Percentiles rank a stretch among this genome's conserved stretches.
Evolutionary conservation across 2,113 vertebrate genomes (phyloP).

Genomic region (Aix galericulata): DNA sequence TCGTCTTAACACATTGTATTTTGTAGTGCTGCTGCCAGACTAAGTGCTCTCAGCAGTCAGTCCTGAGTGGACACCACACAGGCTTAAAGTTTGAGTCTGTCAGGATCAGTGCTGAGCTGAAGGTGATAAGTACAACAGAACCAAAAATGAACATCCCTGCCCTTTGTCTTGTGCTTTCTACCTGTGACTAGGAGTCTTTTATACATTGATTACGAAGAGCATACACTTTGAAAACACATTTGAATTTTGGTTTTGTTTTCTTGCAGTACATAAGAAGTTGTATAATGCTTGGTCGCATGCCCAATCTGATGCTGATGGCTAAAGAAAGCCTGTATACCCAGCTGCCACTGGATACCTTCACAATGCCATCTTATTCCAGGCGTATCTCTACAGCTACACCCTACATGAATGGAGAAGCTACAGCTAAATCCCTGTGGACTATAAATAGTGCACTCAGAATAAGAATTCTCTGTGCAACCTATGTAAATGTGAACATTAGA

Average conservation of each 20-base stretch:
- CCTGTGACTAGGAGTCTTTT: neutral
- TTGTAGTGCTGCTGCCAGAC: neutral
- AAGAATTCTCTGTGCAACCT: constrained; percentile 95
- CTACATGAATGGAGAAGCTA: constrained; percentile 95
- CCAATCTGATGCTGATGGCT: constrained; percentile 98
- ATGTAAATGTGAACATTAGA: constrained; percentile 97
- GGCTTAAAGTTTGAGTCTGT: neutral
- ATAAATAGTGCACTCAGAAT: constrained; percentile 91
- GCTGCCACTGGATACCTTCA: constrained; percentile 92
- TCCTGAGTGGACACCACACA: neutral
- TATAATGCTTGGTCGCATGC: constrained; percentile 96
- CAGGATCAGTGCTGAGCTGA: neutral
- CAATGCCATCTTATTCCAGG: constrained; percentile 96
- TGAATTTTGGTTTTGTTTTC: neutral
- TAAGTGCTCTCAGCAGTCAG: neutral
- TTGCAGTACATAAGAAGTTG: constrained; percentile 96
- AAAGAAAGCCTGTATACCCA: constrained; percentile 97
- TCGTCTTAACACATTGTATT: neutral
- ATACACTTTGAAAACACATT: neutral
- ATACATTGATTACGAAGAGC: neutral
- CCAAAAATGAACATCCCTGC: neutral
- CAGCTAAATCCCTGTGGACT: constrained; percentile 92
- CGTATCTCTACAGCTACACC: constrained; percentile 96
- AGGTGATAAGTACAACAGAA: neutral
- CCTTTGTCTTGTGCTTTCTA: neutral